Conservation (phyloP, 2,797 vertebrate genomes). For the Hephaestus fuliginosus region DNA sequence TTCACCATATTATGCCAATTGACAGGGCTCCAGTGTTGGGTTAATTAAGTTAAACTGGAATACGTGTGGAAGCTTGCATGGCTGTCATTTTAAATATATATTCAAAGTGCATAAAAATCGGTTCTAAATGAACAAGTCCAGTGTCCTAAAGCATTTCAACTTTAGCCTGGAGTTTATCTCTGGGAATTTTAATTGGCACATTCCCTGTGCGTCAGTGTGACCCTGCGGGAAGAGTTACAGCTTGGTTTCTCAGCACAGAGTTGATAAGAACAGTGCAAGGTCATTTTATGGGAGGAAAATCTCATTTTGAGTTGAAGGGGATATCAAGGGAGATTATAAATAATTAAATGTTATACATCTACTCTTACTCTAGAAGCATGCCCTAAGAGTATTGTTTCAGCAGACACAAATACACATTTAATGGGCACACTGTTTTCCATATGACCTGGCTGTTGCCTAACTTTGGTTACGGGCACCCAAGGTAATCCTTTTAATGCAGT, state of each 20-base stretch:
- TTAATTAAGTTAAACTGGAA: slow-evolving; percentile 31
- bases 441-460: neutral
- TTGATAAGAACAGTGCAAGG: slow-evolving; percentile 32
- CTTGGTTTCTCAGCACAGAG: slow-evolving; percentile 52
- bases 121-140: slow-evolving; percentile 47
- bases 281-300: slow-evolving; percentile 17
- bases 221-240: slow-evolving; percentile 41
- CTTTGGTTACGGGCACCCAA: neutral
- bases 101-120: slow-evolving; percentile 34
- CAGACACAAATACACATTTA: neutral
- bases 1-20: neutral
- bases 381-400: neutral
- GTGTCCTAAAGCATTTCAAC: slow-evolving; percentile 61
- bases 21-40: slow-evolving; percentile 14
- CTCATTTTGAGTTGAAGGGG: slow-evolving; percentile 12
- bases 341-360: slow-evolving; percentile 8
- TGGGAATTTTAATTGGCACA: slow-evolving; percentile 58
- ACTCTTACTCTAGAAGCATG: neutral
- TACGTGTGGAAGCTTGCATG: neutral
- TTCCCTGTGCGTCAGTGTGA: slow-evolving; percentile 45
- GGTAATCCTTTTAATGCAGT: neutral
- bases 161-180: slow-evolving; percentile 55
- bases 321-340: slow-evolving; percentile 20
- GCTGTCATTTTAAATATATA: slow-evolving; percentile 24
- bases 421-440: neutral